These are phyloP conservation scores for Melanotus villosus DNA, from an alignment of 2,888 invertebrate species.

Conservation along the genomic window DNA sequence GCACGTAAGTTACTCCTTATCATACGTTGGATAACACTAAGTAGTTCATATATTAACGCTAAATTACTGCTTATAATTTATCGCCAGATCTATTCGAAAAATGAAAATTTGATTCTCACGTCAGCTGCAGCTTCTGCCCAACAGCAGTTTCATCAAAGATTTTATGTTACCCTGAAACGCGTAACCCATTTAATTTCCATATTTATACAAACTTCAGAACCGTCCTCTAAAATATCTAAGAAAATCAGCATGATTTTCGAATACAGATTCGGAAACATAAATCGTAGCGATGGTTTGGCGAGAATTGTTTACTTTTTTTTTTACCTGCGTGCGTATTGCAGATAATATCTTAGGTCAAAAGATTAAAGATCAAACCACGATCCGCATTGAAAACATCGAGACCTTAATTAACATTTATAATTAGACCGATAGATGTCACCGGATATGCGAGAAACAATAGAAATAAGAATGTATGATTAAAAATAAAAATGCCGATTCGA, in stretches of 20 bases:
- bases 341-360: conserved; percentile 60
- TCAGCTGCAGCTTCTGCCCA: too few species aligned
- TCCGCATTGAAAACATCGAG: conserved; percentile 47
- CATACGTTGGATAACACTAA: background rate
- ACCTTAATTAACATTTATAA: conserved; percentile 61
- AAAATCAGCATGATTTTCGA: conserved; percentile 42
- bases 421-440: conserved; percentile 57
- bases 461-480: conserved; percentile 46
- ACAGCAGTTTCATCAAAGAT: too few species aligned
- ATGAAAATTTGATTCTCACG: too few species aligned
- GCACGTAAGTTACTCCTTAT: conserved; percentile 28
- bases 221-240: conserved; percentile 27
- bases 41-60: too few species aligned
- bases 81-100: too few species aligned
- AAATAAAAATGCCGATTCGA: conserved; percentile 22
- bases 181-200: too few species aligned
- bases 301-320: too few species aligned
- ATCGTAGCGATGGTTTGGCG: conserved; percentile 22
- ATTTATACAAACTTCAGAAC: background rate
- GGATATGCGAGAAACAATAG: conserved; percentile 57
- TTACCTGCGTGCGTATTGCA: conserved; percentile 46
- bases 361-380: conserved; percentile 63
- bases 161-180: too few species aligned
- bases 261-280: conserved; percentile 35
- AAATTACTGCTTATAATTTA: too few species aligned